Evolutionary conservation across 1,140 invertebrate genomes (phyloP), one percentile per base, ranked within the genome.

Genomic region (Neomicropteryx cornuta): DNA sequence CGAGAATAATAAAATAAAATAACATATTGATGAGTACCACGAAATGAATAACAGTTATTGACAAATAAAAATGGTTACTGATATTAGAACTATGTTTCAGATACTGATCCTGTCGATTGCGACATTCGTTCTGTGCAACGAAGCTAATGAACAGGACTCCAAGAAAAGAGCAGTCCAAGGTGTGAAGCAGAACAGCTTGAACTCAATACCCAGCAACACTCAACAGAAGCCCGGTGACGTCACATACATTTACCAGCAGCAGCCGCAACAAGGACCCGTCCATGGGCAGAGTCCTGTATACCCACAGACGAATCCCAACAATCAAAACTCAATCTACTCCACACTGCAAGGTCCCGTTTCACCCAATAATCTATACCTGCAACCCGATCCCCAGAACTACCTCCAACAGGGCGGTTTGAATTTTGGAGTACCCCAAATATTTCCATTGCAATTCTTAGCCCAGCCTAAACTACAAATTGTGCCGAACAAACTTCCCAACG

Each of bases 391-490:
- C 16, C 41, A 46, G 22, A 14, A n/a, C 4, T 14, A 17, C 5
- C n/a, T 18, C 19, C 42, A 44, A 5, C 42, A 44, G 18, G 20
- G 18, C 22, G n/a, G 18, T 3, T 39, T 36, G 28, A 33, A 31
- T 20, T 47, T 33, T 18, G 17, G 40, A 18, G 35, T 38, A 11
- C 16, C 17, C 6, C 41, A 36, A 40, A 20, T 32, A 22, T 6
- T 46, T 18, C 44, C 44, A 14, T 13, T 44, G 24, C 41, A 38
- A 1, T 35, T 43, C 2, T 13, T 38, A 5, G 32, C 16, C 10
- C 45, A 46, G 3, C 45, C 45, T 4, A 47, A 44, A 37, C 44
- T 39, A 18, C 45, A 47, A 38, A n/a, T 47, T 16, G 27, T 47
- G 6, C 28, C 42, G 16, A 42, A 36, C 13, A 47, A 47, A 31